phyloP scores from a whole-genome alignment of 2,113 vertebrate genomes.

The Tachysurus vachellii region DNA sequence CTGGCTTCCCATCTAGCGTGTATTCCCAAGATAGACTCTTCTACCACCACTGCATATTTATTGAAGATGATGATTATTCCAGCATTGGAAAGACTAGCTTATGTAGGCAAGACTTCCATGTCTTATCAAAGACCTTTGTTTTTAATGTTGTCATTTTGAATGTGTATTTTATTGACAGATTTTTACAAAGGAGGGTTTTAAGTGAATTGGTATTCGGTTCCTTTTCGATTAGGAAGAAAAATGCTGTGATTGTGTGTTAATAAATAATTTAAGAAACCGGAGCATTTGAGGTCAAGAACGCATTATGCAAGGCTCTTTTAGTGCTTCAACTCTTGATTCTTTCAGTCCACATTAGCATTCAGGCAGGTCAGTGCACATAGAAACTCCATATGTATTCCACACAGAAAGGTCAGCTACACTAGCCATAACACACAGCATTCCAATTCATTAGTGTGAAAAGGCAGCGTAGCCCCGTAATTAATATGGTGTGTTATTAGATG shows the following conservation, averaged over 20 bases:
- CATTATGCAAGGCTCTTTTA: background rate
- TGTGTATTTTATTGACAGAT: background rate
- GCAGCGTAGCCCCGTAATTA: constrained; percentile 55
- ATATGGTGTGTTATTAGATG: constrained; percentile 47
- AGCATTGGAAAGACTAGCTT: background rate
- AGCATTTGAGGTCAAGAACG: background rate
- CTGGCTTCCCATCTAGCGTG: background rate
- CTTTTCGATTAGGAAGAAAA: no score
- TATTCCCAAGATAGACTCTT: background rate
- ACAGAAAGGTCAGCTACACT: constrained; percentile 67
- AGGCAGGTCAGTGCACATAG: constrained; percentile 46
- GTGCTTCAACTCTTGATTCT: background rate
- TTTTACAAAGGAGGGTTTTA: background rate
- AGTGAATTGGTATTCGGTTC: background rate
- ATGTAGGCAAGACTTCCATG: background rate
- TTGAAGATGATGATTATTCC: background rate
- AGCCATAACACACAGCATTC: constrained; percentile 62
- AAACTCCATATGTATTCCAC: constrained; percentile 51
- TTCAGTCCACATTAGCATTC: constrained; percentile 41
- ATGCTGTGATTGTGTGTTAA: no score
- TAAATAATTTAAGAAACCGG: background rate
- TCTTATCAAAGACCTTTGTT: background rate
- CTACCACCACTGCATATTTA: background rate
- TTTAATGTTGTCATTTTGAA: background rate
- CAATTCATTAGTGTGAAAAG: constrained; percentile 63